phyloP scores from a whole-genome alignment of 2,113 vertebrate genomes.

The Hiodon alosoides region DNA sequence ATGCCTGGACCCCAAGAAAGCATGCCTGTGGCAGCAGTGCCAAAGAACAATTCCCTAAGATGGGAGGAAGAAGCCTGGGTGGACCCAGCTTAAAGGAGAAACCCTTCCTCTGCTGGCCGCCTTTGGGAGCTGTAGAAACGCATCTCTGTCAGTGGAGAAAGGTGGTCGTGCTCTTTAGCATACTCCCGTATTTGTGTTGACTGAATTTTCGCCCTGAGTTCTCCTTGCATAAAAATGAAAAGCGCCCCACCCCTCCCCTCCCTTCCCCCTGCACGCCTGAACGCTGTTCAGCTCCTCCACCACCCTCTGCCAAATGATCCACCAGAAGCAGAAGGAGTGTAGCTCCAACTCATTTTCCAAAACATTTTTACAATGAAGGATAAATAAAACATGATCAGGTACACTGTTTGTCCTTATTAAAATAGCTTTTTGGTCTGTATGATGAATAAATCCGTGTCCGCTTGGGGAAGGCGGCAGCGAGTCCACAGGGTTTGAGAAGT shows the following conservation, averaged over 20 bases:
- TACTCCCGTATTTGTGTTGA: no score
- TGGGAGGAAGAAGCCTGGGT: no score
- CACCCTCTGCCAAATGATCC: background rate
- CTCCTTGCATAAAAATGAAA: background rate
- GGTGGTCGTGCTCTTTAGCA: no score
- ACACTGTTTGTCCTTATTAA: slow-evolving; percentile 4
- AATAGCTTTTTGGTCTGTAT: background rate
- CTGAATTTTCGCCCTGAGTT: no score
- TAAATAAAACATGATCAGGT: slow-evolving; percentile 18
- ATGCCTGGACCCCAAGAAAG: no score
- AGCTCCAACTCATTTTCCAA: background rate
- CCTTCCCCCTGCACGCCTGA: background rate
- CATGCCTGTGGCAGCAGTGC: no score
- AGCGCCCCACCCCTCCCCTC: background rate
- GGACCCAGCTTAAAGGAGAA: no score
- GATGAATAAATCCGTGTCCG: background rate
- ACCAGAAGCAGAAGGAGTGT: background rate
- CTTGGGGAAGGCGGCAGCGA: background rate
- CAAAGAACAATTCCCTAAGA: no score
- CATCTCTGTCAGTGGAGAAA: no score
- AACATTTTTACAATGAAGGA: slow-evolving; percentile 11
- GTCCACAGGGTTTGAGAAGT: background rate
- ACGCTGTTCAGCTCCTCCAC: no score
- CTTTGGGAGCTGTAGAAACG: no score
- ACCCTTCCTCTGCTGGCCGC: no score